These are phyloP conservation scores for Alethe castanea DNA, from an alignment of 2,113 vertebrate genomes.

Conservation along the genomic window DNA sequence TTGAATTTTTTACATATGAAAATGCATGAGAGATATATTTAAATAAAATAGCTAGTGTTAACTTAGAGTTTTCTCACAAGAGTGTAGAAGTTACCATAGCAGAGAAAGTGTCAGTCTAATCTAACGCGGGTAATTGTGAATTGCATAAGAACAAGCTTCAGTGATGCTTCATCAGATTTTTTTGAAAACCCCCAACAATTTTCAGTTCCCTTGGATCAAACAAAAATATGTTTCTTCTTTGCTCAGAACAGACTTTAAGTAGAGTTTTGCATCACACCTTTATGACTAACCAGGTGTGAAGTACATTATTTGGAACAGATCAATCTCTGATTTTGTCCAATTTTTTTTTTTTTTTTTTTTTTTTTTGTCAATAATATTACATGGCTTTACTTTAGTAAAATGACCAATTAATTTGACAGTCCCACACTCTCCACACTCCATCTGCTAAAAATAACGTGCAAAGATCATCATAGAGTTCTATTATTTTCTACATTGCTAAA, in stretches of 20 bases:
- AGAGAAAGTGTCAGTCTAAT: background rate
- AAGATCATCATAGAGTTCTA: background rate
- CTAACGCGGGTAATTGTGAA: background rate
- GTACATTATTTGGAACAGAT: background rate
- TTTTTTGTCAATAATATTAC: background rate
- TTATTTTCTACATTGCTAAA: background rate
- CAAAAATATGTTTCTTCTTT: background rate
- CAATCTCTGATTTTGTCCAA: background rate
- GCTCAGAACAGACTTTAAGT: background rate
- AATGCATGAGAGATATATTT: background rate
- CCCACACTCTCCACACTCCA: accelerated
- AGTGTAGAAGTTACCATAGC: background rate
- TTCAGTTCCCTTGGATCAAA: background rate
- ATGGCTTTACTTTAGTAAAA: background rate
- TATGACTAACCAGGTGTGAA: background rate
- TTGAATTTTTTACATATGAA: accelerated
- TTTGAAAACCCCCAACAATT: background rate
- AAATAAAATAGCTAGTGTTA: background rate
- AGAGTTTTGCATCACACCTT: background rate
- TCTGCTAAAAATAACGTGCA: background rate
- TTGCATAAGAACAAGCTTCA: background rate
- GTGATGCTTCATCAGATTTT: background rate
- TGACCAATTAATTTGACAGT: background rate
- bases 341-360: too few relatives aligned
- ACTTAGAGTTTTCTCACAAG: background rate